phyloP scores from a whole-genome alignment of 2,888 invertebrate genomes.

The Drosophila rubida region DNA sequence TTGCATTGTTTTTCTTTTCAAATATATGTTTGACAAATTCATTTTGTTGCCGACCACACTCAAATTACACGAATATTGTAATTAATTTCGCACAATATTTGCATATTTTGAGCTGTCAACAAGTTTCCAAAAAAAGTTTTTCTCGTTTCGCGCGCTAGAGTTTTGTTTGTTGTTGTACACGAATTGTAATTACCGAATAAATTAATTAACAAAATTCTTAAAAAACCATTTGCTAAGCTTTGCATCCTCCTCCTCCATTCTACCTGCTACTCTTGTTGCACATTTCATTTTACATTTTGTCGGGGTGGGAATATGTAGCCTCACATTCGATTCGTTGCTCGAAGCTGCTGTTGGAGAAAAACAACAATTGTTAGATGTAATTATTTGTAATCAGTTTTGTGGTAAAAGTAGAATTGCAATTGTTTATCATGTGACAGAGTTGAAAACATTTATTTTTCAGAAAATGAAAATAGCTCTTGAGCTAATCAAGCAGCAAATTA shows the following conservation, averaged over 20 bases:
- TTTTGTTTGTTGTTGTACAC: conserved; percentile 56
- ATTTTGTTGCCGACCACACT: conserved; percentile 17
- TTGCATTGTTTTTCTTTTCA: conserved; percentile 13
- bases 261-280: conserved; percentile 39
- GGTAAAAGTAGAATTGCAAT: background rate
- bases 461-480: conserved; percentile 41
- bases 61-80: conserved; percentile 33
- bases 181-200: conserved; percentile 70
- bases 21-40: conserved; percentile 16
- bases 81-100: conserved; percentile 35
- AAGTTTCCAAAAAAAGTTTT: conserved; percentile 24
- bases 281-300: conserved; percentile 64
- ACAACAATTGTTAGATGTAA: conserved; percentile 14
- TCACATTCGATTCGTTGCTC: conserved; percentile 15
- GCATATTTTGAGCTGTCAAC: conserved; percentile 23
- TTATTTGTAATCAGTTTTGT: background rate
- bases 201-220: conserved; percentile 68
- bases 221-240: conserved; percentile 64
- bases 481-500: conserved; percentile 43
- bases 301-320: conserved; percentile 24
- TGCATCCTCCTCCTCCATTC: conserved; percentile 41
- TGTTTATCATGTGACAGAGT: conserved; percentile 9
- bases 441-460: conserved; percentile 50
- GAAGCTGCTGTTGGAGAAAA: conserved; percentile 49
- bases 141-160: conserved; percentile 67